phyloP scores from a whole-genome alignment of 1,140 invertebrate genomes.

The Lasioglossum albipes region DNA sequence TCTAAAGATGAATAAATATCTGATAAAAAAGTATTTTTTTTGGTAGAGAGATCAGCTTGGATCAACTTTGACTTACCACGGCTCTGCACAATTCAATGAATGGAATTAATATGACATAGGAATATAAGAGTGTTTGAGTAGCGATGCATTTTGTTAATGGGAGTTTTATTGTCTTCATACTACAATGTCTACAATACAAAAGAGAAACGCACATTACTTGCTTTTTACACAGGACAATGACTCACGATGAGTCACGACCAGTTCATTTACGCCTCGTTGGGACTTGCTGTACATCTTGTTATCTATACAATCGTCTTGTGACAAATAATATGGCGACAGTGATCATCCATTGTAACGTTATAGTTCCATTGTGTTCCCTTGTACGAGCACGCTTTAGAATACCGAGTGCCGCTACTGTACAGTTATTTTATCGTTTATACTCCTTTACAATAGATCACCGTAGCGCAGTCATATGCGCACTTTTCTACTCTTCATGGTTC shows the following conservation, averaged over 20 bases:
- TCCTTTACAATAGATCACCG: conserved; percentile 20
- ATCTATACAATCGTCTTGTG: conserved; percentile 33
- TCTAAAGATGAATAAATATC: too few species aligned
- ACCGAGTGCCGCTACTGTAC: neutral
- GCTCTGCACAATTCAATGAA: too few species aligned
- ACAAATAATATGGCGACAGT: conserved; percentile 51
- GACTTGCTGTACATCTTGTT: conserved; percentile 20
- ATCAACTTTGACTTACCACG: too few species aligned
- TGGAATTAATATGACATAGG: too few species aligned
- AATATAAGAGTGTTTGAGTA: too few species aligned
- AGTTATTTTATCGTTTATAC: conserved; percentile 40
- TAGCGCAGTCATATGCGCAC: conserved; percentile 1
- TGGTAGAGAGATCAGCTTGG: too few species aligned
- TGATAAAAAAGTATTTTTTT: too few species aligned
- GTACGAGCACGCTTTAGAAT: conserved; percentile 15
- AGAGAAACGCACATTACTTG: neutral
- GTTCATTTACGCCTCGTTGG: neutral
- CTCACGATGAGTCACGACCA: neutral
- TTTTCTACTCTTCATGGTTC: neutral
- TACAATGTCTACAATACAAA: neutral
- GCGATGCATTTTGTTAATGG: too few species aligned
- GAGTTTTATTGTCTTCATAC: too few species aligned
- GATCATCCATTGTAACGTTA: conserved; percentile 39
- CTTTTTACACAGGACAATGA: neutral
- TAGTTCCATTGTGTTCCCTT: conserved; percentile 35